These are phyloP conservation scores for Lophochroa leadbeateri DNA, from an alignment of 2,113 vertebrate species.

Conservation along the genomic window DNA sequence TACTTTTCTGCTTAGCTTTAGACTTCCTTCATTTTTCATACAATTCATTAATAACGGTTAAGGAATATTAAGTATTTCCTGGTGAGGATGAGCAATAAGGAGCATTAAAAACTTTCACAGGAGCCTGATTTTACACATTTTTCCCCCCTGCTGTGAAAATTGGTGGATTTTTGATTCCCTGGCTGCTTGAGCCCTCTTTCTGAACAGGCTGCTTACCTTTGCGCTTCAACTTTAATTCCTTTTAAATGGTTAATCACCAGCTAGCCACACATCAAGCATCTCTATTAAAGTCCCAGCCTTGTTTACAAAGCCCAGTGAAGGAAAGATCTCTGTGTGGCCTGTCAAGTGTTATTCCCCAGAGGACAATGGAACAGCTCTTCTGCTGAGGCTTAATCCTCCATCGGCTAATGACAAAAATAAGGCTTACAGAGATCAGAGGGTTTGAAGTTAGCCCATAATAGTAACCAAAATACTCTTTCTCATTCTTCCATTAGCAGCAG, in stretches of 20 bases:
- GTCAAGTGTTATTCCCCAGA: not conserved
- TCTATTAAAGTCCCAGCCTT: not conserved
- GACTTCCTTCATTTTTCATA: not conserved
- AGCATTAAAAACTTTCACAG: not conserved
- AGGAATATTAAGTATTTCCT: not conserved
- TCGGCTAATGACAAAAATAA: not conserved
- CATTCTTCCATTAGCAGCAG: not conserved
- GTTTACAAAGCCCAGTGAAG: rapidly evolving
- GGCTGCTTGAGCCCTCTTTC: not conserved
- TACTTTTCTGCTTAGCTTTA: not conserved
- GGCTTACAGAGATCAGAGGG: not conserved
- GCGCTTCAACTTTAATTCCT: not conserved
- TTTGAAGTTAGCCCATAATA: not conserved
- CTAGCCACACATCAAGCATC: not conserved
- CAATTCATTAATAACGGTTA: not conserved
- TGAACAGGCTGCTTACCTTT: not conserved
- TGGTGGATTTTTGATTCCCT: not conserved
- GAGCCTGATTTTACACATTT: not conserved
- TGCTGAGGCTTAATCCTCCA: not conserved
- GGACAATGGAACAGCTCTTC: not conserved
- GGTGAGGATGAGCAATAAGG: not conserved
- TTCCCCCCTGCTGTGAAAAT: not conserved
- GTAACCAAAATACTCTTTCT: not conserved
- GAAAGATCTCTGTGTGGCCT: not conserved
- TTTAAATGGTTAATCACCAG: not conserved